phyloP scores from a whole-genome alignment of 2,113 vertebrate genomes.

The Tamias sibiricus region DNA sequence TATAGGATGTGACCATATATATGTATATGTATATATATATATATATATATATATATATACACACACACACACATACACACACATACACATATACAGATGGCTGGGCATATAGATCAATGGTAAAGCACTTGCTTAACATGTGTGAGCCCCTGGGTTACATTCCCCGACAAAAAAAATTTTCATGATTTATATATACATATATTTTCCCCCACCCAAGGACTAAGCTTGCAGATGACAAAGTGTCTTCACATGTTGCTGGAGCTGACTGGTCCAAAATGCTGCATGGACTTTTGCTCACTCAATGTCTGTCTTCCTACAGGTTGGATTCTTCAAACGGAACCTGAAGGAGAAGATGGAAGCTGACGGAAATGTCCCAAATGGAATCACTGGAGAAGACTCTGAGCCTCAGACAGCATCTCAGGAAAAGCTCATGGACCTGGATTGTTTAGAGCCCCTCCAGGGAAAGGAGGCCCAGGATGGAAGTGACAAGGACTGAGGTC shows the following conservation, averaged over 20 bases:
- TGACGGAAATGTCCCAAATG: not conserved
- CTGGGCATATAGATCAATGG: no score
- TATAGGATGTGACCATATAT: no score
- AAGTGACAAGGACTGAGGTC: slow-evolving; percentile 24
- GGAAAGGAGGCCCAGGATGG: not conserved
- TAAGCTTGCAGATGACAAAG: not conserved
- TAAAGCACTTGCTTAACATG: no score
- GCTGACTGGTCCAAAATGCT: not conserved
- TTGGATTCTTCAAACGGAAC: slow-evolving; percentile 80
- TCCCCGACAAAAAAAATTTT: not conserved
- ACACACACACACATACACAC: no score
- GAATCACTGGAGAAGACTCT: not conserved
- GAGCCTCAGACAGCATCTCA: accelerated
- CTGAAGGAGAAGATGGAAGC: slow-evolving; percentile 78
- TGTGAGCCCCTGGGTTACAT: no score
- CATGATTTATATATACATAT: not conserved
- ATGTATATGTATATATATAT: no score
- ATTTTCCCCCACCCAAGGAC: not conserved
- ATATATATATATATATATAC: no score
- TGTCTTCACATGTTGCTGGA: not conserved
- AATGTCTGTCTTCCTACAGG: not conserved
- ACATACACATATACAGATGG: no score
- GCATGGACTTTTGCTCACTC: not conserved
- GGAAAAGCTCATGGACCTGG: not conserved
- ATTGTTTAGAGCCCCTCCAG: slow-evolving; percentile 12